Conservation (phyloP, 2,797 vertebrate species). For the Cirrhinus mrigala region DNA sequence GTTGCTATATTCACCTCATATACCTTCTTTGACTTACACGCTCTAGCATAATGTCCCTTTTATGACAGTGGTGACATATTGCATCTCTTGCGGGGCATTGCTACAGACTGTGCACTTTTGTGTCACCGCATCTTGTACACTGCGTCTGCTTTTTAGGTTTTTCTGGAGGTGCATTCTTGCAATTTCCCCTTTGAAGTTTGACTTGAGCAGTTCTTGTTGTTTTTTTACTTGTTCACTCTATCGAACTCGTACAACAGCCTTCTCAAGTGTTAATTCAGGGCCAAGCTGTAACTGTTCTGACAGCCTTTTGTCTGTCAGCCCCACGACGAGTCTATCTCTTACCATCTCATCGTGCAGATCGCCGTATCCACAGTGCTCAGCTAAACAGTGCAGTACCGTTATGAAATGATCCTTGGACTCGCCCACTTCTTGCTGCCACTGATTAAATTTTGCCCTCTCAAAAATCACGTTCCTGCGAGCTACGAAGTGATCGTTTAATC, state of each 20-base stretch:
- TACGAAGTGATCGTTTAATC: constrained; percentile 9
- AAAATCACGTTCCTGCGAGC: constrained; percentile 15
- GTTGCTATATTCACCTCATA: constrained; percentile 13
- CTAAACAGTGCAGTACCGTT: neutral
- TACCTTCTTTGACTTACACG: constrained; percentile 20
- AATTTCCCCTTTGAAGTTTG: constrained; percentile 9
- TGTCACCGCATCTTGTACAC: neutral
- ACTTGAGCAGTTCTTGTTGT: constrained; percentile 28
- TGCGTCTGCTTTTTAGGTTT: neutral
- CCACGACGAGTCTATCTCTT: neutral
- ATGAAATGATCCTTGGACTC: neutral
- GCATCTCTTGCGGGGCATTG: constrained; percentile 40
- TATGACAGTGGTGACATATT: constrained; percentile 22
- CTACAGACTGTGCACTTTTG: neutral
- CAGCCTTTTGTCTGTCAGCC: neutral
- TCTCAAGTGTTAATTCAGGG: neutral
- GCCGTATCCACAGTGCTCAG: neutral
- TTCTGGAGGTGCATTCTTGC: too few relatives aligned
- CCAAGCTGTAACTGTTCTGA: neutral
- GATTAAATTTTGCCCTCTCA: constrained; percentile 26
- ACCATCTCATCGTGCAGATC: constrained; percentile 3
- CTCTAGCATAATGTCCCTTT: constrained; percentile 23
- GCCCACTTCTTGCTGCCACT: neutral
- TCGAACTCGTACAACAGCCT: neutral
- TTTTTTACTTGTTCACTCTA: too few relatives aligned